phyloP scores from a whole-genome alignment of 2,888 invertebrate genomes.

The Cerceris ruficornis region DNA sequence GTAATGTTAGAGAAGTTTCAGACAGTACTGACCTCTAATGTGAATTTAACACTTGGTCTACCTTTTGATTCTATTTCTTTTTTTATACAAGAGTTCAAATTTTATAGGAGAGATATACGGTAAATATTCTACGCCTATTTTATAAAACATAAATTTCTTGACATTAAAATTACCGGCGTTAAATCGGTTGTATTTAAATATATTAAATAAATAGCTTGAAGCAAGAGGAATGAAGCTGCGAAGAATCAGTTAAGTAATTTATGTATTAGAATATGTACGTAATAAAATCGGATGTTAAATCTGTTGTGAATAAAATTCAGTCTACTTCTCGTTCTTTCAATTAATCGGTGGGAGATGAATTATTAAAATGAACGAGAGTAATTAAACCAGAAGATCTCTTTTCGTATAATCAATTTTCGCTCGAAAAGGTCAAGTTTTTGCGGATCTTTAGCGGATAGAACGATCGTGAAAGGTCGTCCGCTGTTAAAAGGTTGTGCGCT shows the following conservation, averaged over 20 bases:
- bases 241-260: no score
- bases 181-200: no score
- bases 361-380: background rate
- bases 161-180: no score
- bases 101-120: no score
- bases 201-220: no score
- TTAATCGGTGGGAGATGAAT: background rate
- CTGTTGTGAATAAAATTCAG: background rate
- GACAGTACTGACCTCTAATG: background rate
- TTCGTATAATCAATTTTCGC: background rate
- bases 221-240: no score
- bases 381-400: conserved; percentile 1
- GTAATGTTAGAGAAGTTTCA: background rate
- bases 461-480: background rate
- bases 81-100: no score
- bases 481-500: background rate
- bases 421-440: background rate
- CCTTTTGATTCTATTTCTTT: no score
- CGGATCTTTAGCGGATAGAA: background rate
- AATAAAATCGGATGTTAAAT: background rate
- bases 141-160: no score
- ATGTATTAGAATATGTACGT: no score
- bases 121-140: no score
- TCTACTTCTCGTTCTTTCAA: background rate
- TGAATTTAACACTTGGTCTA: background rate